Evolutionary conservation across 2,113 vertebrate species (phyloP), one percentile per base, ranked within the genome.

Genomic region (Trichomycterus rosablanca): DNA sequence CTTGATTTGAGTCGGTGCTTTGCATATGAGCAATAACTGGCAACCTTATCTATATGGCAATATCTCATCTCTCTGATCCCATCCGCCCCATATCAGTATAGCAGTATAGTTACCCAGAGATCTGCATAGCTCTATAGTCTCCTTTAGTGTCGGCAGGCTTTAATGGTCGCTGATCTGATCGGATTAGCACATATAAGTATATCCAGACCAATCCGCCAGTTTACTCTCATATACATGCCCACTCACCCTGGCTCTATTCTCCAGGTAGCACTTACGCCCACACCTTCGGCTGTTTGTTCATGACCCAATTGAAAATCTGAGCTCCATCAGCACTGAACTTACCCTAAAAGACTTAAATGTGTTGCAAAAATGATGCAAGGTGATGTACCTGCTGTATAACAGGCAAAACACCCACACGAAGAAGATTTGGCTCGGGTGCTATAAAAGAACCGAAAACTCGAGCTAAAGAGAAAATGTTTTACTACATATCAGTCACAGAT

Each of bases 151-250:
- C 12, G 44, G 43, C 40, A 24, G 42, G 19, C 53, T 64, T 56
- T 68, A 75, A 76, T 71, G 52, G 64, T 26, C 30, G 16, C 51
- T 71, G 64, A 76, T 76, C 74, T 76, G 74, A 73, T 73, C 66
- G 74, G 74, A 73, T 76, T 71, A 73, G 63, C 56, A 62, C 55
- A 61, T 51, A 57, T 65, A 59, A 18, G 54, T 26, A 63, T 37
- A 28, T 35, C 50, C 67, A 18, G 44, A 16, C 22, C 48, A 56
- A 26, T 48, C 43, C 24, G 49, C 39, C 53, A 22, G 20, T 14
- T 16, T 56, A 34, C 18, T 20, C 23, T 7, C 35, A 55, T 15
- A 32, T 37, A 53, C 48, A 23, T 23, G 23, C 16, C 18, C 34
- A 28, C 35, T 4, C 39, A 30, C 34, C 14, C 7, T 28, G n/a